Conservation (phyloP, 2,888 invertebrate genomes). For the Thereva nobilitata region DNA sequence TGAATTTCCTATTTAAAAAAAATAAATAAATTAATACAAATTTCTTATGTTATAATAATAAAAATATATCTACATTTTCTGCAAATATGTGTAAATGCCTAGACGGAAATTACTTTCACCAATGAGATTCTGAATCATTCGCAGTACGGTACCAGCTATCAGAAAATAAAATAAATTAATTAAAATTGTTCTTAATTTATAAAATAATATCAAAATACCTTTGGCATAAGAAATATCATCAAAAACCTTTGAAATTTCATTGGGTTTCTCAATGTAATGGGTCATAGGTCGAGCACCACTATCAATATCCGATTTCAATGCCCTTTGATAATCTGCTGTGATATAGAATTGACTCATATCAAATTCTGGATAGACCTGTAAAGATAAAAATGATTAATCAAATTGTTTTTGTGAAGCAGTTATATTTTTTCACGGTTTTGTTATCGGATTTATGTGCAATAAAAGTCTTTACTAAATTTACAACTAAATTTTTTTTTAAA, state of each 20-base stretch:
- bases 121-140: conserved; percentile 64
- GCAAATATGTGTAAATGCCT: conserved; percentile 10
- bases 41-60: conserved; percentile 21
- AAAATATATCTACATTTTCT: conserved; percentile 6
- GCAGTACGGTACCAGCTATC: conserved; percentile 66
- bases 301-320: conserved; percentile 72
- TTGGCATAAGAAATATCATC: conserved; percentile 88
- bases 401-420: no score
- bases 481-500: no score
- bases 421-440: no score
- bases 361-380: conserved; percentile 66
- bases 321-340: conserved; percentile 72
- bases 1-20: conserved; percentile 51
- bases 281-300: conserved; percentile 80
- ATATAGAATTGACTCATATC: conserved; percentile 77
- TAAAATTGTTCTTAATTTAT: background rate
- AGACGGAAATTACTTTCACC: conserved; percentile 28
- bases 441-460: no score
- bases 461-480: no score
- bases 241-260: conserved; percentile 80
- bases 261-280: conserved; percentile 78
- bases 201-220: conserved; percentile 69
- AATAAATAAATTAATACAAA: conserved; percentile 8
- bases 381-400: background rate
- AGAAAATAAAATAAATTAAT: background rate